phyloP scores from a whole-genome alignment of 37 sponge, comb jelly and placozoan species.

The Halisarca cf. caerulea region DNA sequence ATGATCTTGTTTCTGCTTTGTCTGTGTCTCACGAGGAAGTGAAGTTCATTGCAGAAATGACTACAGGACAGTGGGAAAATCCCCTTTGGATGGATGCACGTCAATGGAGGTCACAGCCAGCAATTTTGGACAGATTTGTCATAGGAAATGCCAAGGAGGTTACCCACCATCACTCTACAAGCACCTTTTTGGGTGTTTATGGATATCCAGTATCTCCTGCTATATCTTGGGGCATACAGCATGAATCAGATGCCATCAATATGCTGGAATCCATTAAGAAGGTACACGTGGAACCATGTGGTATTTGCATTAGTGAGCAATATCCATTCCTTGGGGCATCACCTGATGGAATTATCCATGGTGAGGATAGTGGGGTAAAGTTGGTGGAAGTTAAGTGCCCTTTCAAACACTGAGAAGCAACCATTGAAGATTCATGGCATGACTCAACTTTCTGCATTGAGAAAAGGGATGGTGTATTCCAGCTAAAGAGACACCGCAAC shows the following conservation, averaged over 20 bases:
- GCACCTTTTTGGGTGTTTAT: background rate
- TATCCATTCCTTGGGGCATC: background rate
- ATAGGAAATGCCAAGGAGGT: background rate
- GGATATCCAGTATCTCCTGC: slow-evolving; percentile 5
- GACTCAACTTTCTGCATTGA: background rate
- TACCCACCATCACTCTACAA: background rate
- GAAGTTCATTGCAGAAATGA: slow-evolving; percentile 27
- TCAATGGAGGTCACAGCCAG: slow-evolving; percentile 27
- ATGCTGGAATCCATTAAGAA: background rate
- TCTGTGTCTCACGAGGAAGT: slow-evolving; percentile 16
- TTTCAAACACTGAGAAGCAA: background rate
- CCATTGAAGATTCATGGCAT: background rate
- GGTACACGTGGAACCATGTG: background rate
- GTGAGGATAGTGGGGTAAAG: background rate
- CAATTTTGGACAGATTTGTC: slow-evolving; percentile 46
- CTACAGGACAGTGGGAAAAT: slow-evolving; percentile 29
- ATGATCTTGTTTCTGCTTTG: background rate
- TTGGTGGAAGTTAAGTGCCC: background rate
- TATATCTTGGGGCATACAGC: background rate
- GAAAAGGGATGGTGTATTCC: background rate
- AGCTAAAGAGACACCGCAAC: background rate
- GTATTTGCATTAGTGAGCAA: background rate
- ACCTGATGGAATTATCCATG: background rate
- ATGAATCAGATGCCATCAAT: background rate
- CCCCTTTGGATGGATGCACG: slow-evolving; percentile 48